Evolutionary conservation across 2,888 invertebrate species (phyloP), one percentile per base, ranked within the genome.

Genomic region (Dichetophora obliterata): DNA sequence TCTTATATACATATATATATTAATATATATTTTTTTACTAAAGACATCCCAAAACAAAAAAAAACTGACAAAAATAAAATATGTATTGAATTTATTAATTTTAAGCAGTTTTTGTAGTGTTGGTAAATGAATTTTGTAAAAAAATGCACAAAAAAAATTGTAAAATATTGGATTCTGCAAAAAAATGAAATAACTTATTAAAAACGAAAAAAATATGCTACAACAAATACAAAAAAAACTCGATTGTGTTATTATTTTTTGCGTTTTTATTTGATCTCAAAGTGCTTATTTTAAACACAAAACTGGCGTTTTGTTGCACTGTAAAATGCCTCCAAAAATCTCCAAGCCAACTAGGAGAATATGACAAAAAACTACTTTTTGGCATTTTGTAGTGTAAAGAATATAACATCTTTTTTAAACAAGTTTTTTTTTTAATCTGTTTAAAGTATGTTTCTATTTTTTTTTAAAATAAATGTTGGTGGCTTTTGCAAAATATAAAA

Each of bases 261-360:
- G 84, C 69, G 82, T 84, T 84, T 86, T 86, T 84, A 85, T 84
- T 85, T 85, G 85, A 86, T 86, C 86, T 85, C 86, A 85, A 84
- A 80, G 16, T 48, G 31, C 70, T 50, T 43, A 57, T 54, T 43
- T 24, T 24, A 22, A 43, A 43, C 1, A 43, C 43, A 43, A 43
- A 43, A 43, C 43, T 43, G 43, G 43, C 43, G 43, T 43, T 43
- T 43, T 63, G 27, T 63, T 63, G 34, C 63, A 63, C 63, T 63
- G 16, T 34, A 34, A 63, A 63, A 63, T 34, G 22, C 8, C 3
- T 22, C 9, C 59, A 24, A 37, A 37, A 43, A 43, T 4, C 43
- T 43, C 43, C 43, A 11, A 43, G 43, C 43, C 11, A 43, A 19
- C 22, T 22, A 27, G 57, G 22, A 54, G 57, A 24, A 8, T 6